Conservation (phyloP, 2,888 invertebrate genomes). For the Dynastes maya region DNA sequence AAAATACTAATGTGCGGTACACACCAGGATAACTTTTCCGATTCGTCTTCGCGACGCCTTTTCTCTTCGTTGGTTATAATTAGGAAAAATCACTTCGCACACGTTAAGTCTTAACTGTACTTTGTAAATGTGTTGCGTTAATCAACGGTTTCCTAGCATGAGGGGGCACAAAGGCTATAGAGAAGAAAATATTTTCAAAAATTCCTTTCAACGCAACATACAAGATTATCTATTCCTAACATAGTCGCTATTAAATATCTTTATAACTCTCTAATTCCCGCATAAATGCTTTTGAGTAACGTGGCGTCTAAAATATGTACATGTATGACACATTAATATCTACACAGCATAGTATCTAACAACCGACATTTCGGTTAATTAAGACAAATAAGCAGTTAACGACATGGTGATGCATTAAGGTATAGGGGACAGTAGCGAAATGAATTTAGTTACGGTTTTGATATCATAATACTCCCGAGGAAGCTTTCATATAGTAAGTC, state of each 20-base stretch:
- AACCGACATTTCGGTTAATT: too few species aligned
- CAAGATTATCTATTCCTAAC: conserved; percentile 5
- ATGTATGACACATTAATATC: too few species aligned
- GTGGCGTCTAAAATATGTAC: too few species aligned
- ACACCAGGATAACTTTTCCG: conserved; percentile 1
- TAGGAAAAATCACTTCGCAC: conserved; percentile 15
- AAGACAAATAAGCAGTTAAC: too few species aligned
- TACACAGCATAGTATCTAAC: too few species aligned
- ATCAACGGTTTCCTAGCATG: conserved; percentile 25
- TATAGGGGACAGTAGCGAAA: too few species aligned
- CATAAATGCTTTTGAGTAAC: not conserved
- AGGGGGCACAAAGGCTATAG: not conserved
- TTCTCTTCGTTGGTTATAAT: not conserved
- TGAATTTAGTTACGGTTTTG: too few species aligned
- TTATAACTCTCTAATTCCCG: not conserved
- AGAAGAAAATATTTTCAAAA: conserved; percentile 15
- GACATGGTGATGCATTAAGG: too few species aligned
- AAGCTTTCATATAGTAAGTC: too few species aligned
- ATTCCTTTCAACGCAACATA: conserved; percentile 19
- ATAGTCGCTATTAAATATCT: conserved; percentile 5
- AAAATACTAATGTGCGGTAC: conserved; percentile 22
- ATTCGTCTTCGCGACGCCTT: conserved; percentile 12
- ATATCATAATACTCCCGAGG: too few species aligned
- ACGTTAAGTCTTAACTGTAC: conserved; percentile 33
- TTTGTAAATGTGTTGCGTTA: conserved; percentile 16